These are phyloP conservation scores for Mastomys natalensis DNA, from an alignment of 2,113 vertebrate genomes.

Conservation along the genomic window DNA sequence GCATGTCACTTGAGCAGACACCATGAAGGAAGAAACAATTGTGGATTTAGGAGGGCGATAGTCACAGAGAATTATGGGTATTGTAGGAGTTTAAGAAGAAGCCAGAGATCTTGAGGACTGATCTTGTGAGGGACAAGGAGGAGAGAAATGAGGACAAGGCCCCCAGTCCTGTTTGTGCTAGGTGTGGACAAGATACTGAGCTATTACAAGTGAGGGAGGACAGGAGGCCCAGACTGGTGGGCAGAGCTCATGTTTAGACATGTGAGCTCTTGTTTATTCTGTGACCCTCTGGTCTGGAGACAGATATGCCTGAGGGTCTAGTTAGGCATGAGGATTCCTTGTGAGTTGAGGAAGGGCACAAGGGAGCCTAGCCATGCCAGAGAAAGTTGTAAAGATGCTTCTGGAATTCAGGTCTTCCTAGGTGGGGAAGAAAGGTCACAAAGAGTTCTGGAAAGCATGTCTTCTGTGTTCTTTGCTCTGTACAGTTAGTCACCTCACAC, in stretches of 20 bases:
- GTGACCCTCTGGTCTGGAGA: background rate
- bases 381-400: background rate
- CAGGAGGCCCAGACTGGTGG: too few species aligned
- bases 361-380: background rate
- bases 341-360: background rate
- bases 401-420: background rate
- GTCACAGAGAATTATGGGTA: background rate
- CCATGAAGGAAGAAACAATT: background rate
- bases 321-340: too few species aligned
- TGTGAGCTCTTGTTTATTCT: background rate
- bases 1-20: background rate
- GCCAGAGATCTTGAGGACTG: background rate
- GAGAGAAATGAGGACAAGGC: background rate
- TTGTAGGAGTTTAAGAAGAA: background rate
- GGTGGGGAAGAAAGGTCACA: background rate
- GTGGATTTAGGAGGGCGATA: background rate
- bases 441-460: background rate
- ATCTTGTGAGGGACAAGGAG: background rate
- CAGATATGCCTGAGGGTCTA: background rate
- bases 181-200: background rate
- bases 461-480: background rate
- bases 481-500: background rate
- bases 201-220: background rate
- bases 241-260: background rate
- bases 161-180: background rate